These are phyloP conservation scores for Alexandromys fortis DNA, from an alignment of 2,113 vertebrate species.

Conservation along the genomic window DNA sequence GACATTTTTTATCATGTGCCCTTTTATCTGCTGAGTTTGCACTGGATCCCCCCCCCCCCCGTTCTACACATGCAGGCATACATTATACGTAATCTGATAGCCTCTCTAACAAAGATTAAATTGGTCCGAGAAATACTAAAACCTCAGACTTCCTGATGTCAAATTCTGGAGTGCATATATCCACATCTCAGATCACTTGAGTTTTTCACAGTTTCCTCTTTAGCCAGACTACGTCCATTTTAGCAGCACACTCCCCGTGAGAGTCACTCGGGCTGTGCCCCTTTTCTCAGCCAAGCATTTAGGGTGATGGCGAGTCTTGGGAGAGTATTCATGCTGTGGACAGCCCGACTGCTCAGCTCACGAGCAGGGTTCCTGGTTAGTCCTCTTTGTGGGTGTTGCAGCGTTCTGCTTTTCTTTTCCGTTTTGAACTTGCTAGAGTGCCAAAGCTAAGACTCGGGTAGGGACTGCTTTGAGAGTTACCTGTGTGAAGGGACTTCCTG, in stretches of 20 bases:
- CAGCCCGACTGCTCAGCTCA: slow-evolving; percentile 30
- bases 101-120: slow-evolving; percentile 77
- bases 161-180: slow-evolving; percentile 65
- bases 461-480: slow-evolving; percentile 69
- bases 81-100: slow-evolving; percentile 36
- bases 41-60: slow-evolving; percentile 41
- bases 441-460: slow-evolving; percentile 69
- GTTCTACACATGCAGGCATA: slow-evolving; percentile 43
- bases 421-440: slow-evolving; percentile 75
- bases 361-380: slow-evolving; percentile 68
- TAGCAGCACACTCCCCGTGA: slow-evolving; percentile 42
- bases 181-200: slow-evolving; percentile 22
- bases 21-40: slow-evolving; percentile 65
- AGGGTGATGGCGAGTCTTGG: slow-evolving; percentile 47
- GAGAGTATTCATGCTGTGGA: slow-evolving; percentile 52
- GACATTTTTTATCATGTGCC: slow-evolving; percentile 37
- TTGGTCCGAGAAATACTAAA: slow-evolving; percentile 67
- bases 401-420: slow-evolving; percentile 62
- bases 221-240: slow-evolving; percentile 68
- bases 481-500: slow-evolving; percentile 75
- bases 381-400: slow-evolving; percentile 72
- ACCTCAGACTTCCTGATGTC: slow-evolving; percentile 73
- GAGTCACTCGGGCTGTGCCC: slow-evolving; percentile 57
- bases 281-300: slow-evolving; percentile 45
- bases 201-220: slow-evolving; percentile 75